These are phyloP conservation scores for Ceramica pisi DNA, from an alignment of 2,888 invertebrate genomes.

Conservation along the genomic window DNA sequence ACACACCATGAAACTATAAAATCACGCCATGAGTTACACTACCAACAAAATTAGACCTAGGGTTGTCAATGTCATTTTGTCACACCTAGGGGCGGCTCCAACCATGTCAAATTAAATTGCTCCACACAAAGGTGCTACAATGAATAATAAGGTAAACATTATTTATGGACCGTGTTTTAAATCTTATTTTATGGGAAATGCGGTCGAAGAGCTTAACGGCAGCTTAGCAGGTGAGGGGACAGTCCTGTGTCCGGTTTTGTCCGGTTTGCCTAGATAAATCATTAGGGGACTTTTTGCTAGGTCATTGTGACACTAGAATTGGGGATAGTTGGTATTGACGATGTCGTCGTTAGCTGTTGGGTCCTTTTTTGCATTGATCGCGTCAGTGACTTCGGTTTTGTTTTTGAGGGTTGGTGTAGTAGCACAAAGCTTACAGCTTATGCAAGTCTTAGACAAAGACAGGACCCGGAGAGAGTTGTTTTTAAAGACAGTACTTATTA, in stretches of 20 bases:
- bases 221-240: constrained; percentile 80
- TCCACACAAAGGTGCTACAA: constrained; percentile 75
- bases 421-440: no score
- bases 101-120: constrained; percentile 83
- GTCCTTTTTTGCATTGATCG: constrained; percentile 27
- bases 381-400: background rate
- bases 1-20: constrained; percentile 43
- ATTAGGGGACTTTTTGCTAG: constrained; percentile 64
- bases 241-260: constrained; percentile 68
- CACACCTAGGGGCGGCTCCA: constrained; percentile 72
- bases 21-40: constrained; percentile 61
- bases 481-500: no score
- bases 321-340: constrained; percentile 43
- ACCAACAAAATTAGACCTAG: constrained; percentile 54
- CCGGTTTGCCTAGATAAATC: constrained; percentile 62
- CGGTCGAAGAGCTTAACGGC: constrained; percentile 83
- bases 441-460: background rate
- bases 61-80: constrained; percentile 50
- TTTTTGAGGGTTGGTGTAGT: background rate
- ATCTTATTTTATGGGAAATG: constrained; percentile 91
- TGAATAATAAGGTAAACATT: constrained; percentile 78
- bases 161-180: constrained; percentile 83
- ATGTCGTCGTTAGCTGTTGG: constrained; percentile 30
- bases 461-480: no score
- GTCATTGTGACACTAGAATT: constrained; percentile 63